Evolutionary conservation across 2,797 vertebrate species (phyloP), one percentile per base, ranked within the genome.

Genomic region (Prionace glauca): DNA sequence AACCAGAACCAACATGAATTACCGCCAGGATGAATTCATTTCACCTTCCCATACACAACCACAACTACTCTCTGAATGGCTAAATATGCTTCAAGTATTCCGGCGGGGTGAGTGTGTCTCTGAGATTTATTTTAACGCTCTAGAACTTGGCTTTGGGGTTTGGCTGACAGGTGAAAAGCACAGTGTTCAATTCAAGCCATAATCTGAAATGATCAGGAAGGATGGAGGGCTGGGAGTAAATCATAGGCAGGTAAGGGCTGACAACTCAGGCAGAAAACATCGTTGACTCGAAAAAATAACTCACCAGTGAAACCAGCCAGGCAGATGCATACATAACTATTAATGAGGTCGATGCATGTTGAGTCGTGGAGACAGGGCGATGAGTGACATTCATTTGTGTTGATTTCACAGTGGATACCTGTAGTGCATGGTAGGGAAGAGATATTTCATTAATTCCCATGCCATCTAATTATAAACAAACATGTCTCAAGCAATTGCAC

Each of bases 391-490:
- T 98, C 97, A 91, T 98, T 97, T 95, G 97, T 96, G 96, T 98
- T 97, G 96, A 97, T 96, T 97, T 99, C 98, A 98, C 97, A 98
- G 96, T 97, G 96, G 95, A 95, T 95, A 20, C 98, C 98, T 98
- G 96, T 86, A 96, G 95, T 92, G 88, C 96, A 41, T 36, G 9
- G 56, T 36, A 95, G 91, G 0, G 96, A 96, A 95, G 69, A 96
- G 32, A 50, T 96, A 96, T 71, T 96, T 24, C 95, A 29, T 45
- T 93, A 86, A 96, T 41, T 95, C 96, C 36, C 95, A 96, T 96
- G 81, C 90, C 95, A 79, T 96, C 77, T 93, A 96, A 96, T 96
- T 96, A 96, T 96, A 96, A 95, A 90, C 2, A 77, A 20, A 96
- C 84, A 95, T 95, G 95, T 87, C 22, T 36, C 96, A 96, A 95